phyloP scores from a whole-genome alignment of 1,140 invertebrate genomes.

The Teleopsis dalmanni region DNA sequence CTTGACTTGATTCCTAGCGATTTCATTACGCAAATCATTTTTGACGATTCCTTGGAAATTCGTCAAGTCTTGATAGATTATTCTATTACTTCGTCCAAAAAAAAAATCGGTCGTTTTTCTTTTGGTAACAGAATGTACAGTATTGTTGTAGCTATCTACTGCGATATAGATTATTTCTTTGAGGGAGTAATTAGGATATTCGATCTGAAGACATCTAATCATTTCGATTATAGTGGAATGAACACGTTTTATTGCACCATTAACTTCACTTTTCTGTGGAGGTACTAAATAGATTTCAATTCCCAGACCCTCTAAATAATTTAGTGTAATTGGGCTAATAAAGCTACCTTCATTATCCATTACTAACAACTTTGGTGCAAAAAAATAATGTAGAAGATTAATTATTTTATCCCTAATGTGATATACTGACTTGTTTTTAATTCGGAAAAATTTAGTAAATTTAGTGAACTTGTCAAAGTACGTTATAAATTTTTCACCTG shows the following conservation, averaged over 20 bases:
- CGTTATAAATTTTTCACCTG: too few species aligned
- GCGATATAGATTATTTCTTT: constrained; percentile 7
- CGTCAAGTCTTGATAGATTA: neutral
- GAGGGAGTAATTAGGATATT: neutral
- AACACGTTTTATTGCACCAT: constrained; percentile 5
- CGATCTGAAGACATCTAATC: neutral
- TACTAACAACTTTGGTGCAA: too few species aligned
- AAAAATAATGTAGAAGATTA: too few species aligned
- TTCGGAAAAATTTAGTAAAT: too few species aligned
- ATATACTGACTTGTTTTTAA: too few species aligned
- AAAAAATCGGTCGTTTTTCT: neutral
- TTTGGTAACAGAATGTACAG: constrained; percentile 3
- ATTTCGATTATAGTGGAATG: constrained; percentile 13
- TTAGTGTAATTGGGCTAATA: too few species aligned
- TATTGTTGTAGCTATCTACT: constrained; percentile 6
- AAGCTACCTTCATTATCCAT: too few species aligned
- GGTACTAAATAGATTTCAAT: constrained; percentile 4
- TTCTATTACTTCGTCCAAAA: neutral
- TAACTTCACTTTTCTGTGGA: constrained; percentile 3
- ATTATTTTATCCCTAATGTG: too few species aligned
- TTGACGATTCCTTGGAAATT: neutral
- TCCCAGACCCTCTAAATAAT: neutral
- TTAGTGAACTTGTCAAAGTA: too few species aligned
- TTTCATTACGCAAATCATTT: neutral
- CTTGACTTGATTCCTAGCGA: constrained; percentile 1